Conservation (phyloP, 2,888 invertebrate species). For the Dynastes tityus region DNA sequence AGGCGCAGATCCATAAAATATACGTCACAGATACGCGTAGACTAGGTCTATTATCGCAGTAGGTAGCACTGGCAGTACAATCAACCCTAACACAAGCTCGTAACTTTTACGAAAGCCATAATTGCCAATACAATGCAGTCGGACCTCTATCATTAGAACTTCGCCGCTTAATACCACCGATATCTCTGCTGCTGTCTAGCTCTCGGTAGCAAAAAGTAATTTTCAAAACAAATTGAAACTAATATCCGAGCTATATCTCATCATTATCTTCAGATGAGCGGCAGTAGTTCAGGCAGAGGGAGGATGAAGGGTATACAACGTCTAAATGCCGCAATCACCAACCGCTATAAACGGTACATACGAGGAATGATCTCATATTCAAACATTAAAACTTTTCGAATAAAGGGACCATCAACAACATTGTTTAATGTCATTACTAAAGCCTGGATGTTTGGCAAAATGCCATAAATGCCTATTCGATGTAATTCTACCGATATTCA, state of each 20-base stretch:
- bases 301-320: too few species aligned
- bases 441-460: too few species aligned
- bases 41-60: too few species aligned
- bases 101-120: slow-evolving; percentile 24
- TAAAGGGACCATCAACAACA: too few species aligned
- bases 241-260: slow-evolving; percentile 28
- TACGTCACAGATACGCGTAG: too few species aligned
- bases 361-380: not conserved
- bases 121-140: slow-evolving; percentile 34
- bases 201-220: slow-evolving; percentile 48
- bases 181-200: not conserved
- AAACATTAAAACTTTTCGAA: not conserved
- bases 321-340: not conserved
- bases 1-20: too few species aligned
- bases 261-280: not conserved
- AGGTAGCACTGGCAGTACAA: too few species aligned
- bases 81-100: not conserved
- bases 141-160: slow-evolving; percentile 42
- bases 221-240: slow-evolving; percentile 50
- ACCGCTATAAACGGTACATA: not conserved
- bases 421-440: too few species aligned
- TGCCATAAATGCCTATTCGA: too few species aligned
- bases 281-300: not conserved
- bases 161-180: slow-evolving; percentile 42
- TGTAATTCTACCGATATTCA: too few species aligned